These are phyloP conservation scores for Achroia grisella DNA, from an alignment of 1,140 invertebrate genomes.

Conservation along the genomic window DNA sequence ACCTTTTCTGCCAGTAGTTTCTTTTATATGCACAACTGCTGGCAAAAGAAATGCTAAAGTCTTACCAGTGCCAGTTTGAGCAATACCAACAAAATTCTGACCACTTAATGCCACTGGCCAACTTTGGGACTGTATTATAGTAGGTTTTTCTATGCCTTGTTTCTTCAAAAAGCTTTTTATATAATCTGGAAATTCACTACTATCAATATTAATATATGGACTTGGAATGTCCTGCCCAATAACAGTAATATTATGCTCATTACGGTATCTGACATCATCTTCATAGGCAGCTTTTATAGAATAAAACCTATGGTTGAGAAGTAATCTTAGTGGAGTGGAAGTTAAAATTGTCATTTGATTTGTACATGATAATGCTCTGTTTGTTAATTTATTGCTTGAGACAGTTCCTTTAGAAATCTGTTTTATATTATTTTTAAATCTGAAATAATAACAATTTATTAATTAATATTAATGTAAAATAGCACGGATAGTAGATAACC, in stretches of 20 bases:
- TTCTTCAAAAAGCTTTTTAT: slow-evolving; percentile 82
- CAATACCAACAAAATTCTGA: slow-evolving; percentile 94
- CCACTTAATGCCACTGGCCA: slow-evolving; percentile 95
- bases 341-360: background rate
- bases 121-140: slow-evolving; percentile 90
- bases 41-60: slow-evolving; percentile 88
- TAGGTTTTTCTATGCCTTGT: slow-evolving; percentile 86
- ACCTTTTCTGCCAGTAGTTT: slow-evolving; percentile 82
- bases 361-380: background rate
- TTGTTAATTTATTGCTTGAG: too few relatives aligned
- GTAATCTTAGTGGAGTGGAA: background rate
- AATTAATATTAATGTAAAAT: background rate
- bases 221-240: slow-evolving; percentile 54
- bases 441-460: slow-evolving; percentile 13
- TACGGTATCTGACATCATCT: slow-evolving; percentile 40
- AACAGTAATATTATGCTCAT: slow-evolving; percentile 57
- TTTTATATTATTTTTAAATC: slow-evolving; percentile 17
- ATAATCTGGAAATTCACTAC: slow-evolving; percentile 85
- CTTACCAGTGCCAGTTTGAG: slow-evolving; percentile 94
- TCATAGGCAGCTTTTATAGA: slow-evolving; percentile 37
- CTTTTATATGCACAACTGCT: slow-evolving; percentile 93
- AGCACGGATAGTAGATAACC: too few relatives aligned
- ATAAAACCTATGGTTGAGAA: slow-evolving; percentile 30
- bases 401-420: background rate
- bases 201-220: slow-evolving; percentile 75